Evolutionary conservation across 2,113 vertebrate species (phyloP), one percentile per base, ranked within the genome.

Genomic region (Dipodomys stephensi): DNA sequence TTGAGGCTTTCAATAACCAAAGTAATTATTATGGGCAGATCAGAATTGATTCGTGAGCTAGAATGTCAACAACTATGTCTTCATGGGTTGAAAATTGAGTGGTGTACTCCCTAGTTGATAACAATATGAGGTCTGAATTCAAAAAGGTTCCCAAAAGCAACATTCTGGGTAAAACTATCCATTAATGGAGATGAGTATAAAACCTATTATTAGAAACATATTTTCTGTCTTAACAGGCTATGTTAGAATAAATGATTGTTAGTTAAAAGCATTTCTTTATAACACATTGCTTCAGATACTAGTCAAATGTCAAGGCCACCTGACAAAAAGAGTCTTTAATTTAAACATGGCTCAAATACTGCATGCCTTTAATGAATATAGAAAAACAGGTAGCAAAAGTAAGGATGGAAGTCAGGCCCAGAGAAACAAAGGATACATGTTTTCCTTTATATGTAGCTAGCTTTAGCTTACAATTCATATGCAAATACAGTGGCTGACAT

Each of bases 261-360:
- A 57, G n/a, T 93, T 44, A 62, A 76, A 88, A 9, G 0, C 28
- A 32, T 64, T 93, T 67, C 49, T 94, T 89, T 49, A 46, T 76
- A 72, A 88, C 4, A 64, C 15, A 18, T 39, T 81, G 18, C 9
- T 44, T 2, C 23, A 44, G 25, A 16, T 32, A 0, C 11, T 62
- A 15, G 12, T 78, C 76, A 89, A 18, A 25, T 81, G 87, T 82
- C n/a, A 93, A 90, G 64, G 53, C 62, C 27, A 49, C 18, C 49
- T 73, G 7, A 67, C 30, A 71, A 80, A 90, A 87, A 77, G 53
- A 3, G 83, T 86, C 76, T 64, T 71, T 91, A 93, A 32, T 77
- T 12, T 57, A 74, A 49, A 88, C 23, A 13, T 93, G 83, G 44
- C 65, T 92, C 7, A 83, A 94, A 90, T 79, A 91, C 6, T 92